These are phyloP conservation scores for Tetramorium alpestre DNA, from an alignment of 1,140 invertebrate genomes.

Conservation along the genomic window DNA sequence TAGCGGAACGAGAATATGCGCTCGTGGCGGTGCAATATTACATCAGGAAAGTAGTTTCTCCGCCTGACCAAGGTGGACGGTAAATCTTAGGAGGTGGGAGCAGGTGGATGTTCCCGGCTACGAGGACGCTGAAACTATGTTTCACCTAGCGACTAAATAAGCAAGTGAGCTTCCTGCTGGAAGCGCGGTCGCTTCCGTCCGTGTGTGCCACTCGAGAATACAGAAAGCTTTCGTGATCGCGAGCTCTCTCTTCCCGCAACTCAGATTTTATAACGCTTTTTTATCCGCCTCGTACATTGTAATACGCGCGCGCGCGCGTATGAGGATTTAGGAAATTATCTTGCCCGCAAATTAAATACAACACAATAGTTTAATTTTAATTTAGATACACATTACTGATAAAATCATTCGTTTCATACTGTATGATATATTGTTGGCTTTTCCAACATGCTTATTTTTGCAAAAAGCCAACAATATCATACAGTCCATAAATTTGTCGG, in stretches of 20 bases:
- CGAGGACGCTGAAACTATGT: slow-evolving; percentile 66
- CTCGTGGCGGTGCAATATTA: slow-evolving; percentile 52
- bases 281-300: slow-evolving; percentile 11
- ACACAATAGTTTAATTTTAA: background rate
- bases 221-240: slow-evolving; percentile 36
- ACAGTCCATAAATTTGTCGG: slow-evolving; percentile 13
- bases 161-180: slow-evolving; percentile 52
- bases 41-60: slow-evolving; percentile 63
- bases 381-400: background rate
- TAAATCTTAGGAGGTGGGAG: slow-evolving; percentile 68
- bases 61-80: slow-evolving; percentile 65
- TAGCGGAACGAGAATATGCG: slow-evolving; percentile 44
- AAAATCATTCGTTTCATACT: background rate
- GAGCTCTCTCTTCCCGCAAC: slow-evolving; percentile 41
- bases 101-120: slow-evolving; percentile 64
- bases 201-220: slow-evolving; percentile 28
- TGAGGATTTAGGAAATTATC: background rate
- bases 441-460: background rate
- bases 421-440: background rate
- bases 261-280: slow-evolving; percentile 52
- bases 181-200: slow-evolving; percentile 13
- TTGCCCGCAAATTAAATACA: background rate
- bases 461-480: background rate
- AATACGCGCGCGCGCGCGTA: background rate
- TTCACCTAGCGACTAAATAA: slow-evolving; percentile 70